phyloP scores from a whole-genome alignment of 2,113 vertebrate species.

The Grus americana region DNA sequence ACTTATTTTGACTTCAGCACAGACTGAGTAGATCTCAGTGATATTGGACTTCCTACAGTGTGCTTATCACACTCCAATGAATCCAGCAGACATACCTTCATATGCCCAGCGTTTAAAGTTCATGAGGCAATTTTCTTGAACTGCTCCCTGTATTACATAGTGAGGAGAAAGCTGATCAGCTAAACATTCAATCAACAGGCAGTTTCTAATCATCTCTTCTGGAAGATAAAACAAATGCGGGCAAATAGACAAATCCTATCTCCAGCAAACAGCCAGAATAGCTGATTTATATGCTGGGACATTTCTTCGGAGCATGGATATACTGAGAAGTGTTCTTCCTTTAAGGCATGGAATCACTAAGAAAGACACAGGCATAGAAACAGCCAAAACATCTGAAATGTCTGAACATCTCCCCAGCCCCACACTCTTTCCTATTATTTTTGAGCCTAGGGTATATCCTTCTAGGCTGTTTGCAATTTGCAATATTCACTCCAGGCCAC shows the following conservation, averaged over 20 bases:
- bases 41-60: not conserved
- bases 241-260: constrained; percentile 16
- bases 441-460: not conserved
- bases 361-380: not conserved
- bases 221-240: constrained; percentile 43
- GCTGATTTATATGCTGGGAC: not conserved
- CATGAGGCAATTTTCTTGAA: constrained; percentile 21
- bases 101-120: constrained; percentile 21
- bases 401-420: not conserved
- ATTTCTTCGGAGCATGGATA: not conserved
- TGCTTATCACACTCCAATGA: not conserved
- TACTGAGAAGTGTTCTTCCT: not conserved
- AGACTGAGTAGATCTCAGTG: not conserved
- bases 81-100: not conserved
- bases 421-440: not conserved
- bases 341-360: not conserved
- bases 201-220: constrained; percentile 4
- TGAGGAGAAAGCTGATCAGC: constrained; percentile 9
- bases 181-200: constrained; percentile 5
- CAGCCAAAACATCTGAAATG: not conserved
- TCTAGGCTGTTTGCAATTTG: not conserved
- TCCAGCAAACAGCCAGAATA: not conserved
- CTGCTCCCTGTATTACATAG: not conserved
- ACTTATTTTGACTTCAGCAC: constrained; percentile 14
- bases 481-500: not conserved